Conservation (phyloP, 2,113 vertebrate species). For the Campylomormyrus tamandua region DNA sequence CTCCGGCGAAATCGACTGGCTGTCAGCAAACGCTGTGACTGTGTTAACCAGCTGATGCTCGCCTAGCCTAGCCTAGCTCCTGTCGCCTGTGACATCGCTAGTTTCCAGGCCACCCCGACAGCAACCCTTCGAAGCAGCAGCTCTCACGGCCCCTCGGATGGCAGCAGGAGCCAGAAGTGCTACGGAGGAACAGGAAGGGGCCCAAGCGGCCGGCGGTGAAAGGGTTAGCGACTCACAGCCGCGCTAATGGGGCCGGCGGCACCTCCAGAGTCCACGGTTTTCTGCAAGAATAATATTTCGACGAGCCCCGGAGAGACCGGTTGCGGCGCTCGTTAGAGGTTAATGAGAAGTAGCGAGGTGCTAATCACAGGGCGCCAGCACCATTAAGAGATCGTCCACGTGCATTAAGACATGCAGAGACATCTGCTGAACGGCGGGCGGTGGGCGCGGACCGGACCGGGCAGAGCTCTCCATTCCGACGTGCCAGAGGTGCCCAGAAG, state of each 20-base stretch:
- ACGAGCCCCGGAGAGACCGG: constrained; percentile 8
- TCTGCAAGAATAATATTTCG: constrained; percentile 29
- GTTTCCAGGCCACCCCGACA: background rate
- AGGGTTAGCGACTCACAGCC: background rate
- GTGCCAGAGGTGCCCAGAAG: background rate
- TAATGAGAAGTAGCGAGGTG: constrained; percentile 35
- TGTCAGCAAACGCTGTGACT: background rate
- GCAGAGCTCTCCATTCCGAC: background rate
- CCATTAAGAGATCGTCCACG: constrained; percentile 27
- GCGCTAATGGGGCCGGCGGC: constrained; percentile 1
- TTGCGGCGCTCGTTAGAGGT: constrained; percentile 28
- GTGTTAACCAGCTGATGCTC: background rate
- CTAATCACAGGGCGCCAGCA: constrained; percentile 10
- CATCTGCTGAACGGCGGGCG: background rate
- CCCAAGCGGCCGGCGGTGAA: background rate
- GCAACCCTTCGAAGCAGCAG: background rate
- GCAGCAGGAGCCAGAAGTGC: background rate
- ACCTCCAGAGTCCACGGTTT: constrained; percentile 11
- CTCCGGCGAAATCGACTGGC: background rate
- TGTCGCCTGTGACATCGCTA: background rate
- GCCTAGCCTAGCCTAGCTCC: background rate
- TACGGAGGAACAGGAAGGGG: background rate
- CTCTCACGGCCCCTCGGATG: background rate
- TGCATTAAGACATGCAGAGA: constrained; percentile 23
- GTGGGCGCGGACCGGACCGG: background rate